phyloP scores from a whole-genome alignment of 2,113 vertebrate genomes.

The Oxygymnocypris stewartii region DNA sequence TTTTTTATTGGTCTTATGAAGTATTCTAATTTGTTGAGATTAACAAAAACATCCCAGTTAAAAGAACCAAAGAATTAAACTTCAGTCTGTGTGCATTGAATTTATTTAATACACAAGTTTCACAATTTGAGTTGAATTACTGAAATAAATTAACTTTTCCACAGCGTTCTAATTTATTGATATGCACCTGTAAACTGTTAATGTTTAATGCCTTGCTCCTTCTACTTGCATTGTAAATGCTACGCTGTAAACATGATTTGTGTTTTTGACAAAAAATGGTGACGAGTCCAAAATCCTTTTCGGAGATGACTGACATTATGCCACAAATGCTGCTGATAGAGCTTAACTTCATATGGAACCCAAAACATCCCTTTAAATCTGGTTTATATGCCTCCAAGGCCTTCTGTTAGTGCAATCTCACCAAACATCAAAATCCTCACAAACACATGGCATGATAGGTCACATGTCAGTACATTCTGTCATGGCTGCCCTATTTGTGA shows the following conservation, averaged over 20 bases:
- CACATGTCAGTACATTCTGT: slow-evolving; percentile 34
- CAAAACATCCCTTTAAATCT: not conserved
- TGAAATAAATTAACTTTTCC: no score
- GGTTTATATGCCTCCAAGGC: slow-evolving; percentile 15
- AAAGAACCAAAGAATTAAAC: no score
- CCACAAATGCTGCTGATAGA: not conserved
- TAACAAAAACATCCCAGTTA: no score
- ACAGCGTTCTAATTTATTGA: no score
- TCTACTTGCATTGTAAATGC: not conserved
- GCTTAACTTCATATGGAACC: not conserved
- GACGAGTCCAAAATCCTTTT: not conserved
- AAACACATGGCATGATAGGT: slow-evolving; percentile 18
- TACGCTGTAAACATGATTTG: not conserved
- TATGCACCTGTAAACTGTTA: not conserved
- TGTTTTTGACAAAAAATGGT: not conserved
- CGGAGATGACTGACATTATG: not conserved
- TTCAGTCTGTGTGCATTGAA: no score
- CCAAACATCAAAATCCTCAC: not conserved
- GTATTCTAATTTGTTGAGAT: no score
- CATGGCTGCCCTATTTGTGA: slow-evolving; percentile 23
- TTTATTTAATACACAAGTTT: no score
- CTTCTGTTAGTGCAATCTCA: slow-evolving; percentile 17
- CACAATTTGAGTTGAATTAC: no score
- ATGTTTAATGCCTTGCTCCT: not conserved
- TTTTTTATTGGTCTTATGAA: no score